Base-by-base conservation (phyloP, 2,797 vertebrate species). In the Platalea minor region DNA sequence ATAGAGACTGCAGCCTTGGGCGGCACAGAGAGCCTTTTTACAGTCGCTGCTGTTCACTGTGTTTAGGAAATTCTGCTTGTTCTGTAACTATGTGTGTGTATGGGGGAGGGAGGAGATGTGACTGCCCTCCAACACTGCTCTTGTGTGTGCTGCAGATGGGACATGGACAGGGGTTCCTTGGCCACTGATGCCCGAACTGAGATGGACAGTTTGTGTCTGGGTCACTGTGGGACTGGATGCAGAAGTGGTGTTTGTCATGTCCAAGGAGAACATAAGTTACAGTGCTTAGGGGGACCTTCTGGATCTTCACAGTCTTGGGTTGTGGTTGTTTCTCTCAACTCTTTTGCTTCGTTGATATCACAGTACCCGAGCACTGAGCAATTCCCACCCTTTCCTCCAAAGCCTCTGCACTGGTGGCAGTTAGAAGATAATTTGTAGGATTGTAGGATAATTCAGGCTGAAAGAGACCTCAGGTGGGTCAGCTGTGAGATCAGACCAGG, bases 1-100 rank as follows among this genome's bases (percentile, higher is more conserved):
- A 19, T 4, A 78, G 61, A 85, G 59, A 17, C 67, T 91, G 43
- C 50, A 28, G 6, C 54, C 37, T 76, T 29, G 17, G n/a, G n/a
- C 41, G 60, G 9, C 60, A 35, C 25, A 29, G 87, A 85, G 56
- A 76, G 20, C 10, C 3, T 17, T 76, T 78, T 61, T 87, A 17
- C n/a, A 33, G 25, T 15, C 2, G 0, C 7, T 10, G 7, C 59
- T 65, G 1, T 60, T n/a, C 43, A 7, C 13, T 33, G 35, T 33
- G 17, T 28, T 70, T 85, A 53, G 74, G 91, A 76, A 85, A 67
- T 92, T 54, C 63, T 23, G 13, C n/a, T 51, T 73, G 11, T 45
- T 96, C 70, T 54, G 26, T 69, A 51, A 51, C 63, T 69, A 4
- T 3, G 2, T 85, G 31, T 33, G 7, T 63, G 15, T 65, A 12